A percentile compares a stretch with the other conserved stretches of the same genome.
phyloP scores from a whole-genome alignment of 2,113 vertebrate genomes.

The Chiloscyllium plagiosum region DNA sequence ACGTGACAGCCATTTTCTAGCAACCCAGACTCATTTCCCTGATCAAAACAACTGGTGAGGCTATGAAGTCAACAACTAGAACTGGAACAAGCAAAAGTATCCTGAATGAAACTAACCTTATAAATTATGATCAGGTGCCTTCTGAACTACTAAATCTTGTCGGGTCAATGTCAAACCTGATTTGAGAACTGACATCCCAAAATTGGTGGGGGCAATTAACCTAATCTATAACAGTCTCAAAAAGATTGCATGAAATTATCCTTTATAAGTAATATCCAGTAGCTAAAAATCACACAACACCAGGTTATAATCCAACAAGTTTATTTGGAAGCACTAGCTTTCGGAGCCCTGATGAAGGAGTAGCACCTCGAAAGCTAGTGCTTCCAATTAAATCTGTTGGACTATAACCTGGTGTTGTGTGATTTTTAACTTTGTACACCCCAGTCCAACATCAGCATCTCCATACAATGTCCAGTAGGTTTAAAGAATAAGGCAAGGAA shows the following conservation, averaged over 20 bases:
- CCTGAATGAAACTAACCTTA: neutral
- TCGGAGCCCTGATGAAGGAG: too few relatives aligned
- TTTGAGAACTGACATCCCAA: neutral
- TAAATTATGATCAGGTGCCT: neutral
- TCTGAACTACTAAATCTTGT: neutral
- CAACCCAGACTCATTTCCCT: neutral
- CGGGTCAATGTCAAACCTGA: neutral
- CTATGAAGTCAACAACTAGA: neutral
- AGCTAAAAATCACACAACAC: too few relatives aligned
- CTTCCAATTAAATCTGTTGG: too few relatives aligned
- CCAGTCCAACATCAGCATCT: too few relatives aligned
- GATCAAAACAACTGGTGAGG: neutral
- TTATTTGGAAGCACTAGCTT: too few relatives aligned
- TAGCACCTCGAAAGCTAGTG: too few relatives aligned
- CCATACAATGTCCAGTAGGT: too few relatives aligned
- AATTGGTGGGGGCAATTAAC: too few relatives aligned
- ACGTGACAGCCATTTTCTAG: neutral
- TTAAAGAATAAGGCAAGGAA: neutral
- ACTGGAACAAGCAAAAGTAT: neutral
- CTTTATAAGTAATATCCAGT: neutral
- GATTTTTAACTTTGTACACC: too few relatives aligned
- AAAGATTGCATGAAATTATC: neutral
- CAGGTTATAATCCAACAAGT: too few relatives aligned
- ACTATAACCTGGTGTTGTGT: too few relatives aligned
- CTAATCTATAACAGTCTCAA: neutral